A percentile compares a stretch with the other conserved stretches of the same genome.
Evolutionary conservation across 2,888 invertebrate genomes (phyloP).

Genomic region (Muschampia plurimacula): DNA sequence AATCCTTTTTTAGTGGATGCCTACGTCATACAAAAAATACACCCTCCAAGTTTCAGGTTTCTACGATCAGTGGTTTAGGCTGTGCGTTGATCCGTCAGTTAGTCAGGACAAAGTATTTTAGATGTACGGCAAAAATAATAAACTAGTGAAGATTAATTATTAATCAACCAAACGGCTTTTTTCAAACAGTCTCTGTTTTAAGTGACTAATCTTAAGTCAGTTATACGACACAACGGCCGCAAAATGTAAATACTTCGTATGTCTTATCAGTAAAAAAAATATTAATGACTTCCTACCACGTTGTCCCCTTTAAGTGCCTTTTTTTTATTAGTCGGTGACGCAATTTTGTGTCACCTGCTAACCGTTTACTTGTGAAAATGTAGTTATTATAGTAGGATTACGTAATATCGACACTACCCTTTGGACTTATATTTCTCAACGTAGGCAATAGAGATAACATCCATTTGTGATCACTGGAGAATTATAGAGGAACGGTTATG

Average conservation of each 20-base stretch:
- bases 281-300: conserved; percentile 6
- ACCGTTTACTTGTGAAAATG: conserved; percentile 19
- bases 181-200: neutral
- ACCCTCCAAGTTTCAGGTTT: no score
- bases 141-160: no score
- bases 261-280: conserved; percentile 1
- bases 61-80: no score
- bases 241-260: neutral
- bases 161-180: neutral
- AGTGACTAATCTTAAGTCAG: neutral
- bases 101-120: no score
- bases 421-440: neutral
- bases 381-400: neutral
- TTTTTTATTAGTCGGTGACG: neutral
- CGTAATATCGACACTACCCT: neutral
- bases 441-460: neutral
- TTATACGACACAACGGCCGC: neutral
- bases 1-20: no score
- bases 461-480: no score
- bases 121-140: no score
- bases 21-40: no score
- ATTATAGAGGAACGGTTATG: no score
- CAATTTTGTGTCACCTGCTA: conserved; percentile 28
- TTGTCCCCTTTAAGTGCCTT: neutral
- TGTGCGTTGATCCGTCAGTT: no score